phyloP scores from a whole-genome alignment of 2,888 invertebrate species.

The Philereme transversata region DNA sequence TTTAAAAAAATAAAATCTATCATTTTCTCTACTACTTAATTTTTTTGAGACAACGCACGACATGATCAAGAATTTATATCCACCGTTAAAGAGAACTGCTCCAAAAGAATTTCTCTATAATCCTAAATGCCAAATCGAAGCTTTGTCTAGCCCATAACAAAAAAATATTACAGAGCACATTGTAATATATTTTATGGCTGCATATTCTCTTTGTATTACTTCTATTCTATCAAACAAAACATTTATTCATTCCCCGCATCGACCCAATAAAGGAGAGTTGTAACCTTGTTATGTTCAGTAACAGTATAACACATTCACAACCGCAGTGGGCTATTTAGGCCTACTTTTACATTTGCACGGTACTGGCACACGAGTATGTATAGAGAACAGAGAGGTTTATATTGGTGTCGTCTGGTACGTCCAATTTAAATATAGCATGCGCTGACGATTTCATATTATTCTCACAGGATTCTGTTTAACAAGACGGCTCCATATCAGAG shows the following conservation, averaged over 20 bases:
- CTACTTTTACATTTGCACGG: slow-evolving; percentile 27
- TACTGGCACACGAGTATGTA: background rate
- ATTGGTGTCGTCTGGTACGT: too few species aligned
- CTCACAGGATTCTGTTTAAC: background rate
- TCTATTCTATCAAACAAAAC: slow-evolving; percentile 24
- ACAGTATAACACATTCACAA: slow-evolving; percentile 26
- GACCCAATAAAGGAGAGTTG: slow-evolving; percentile 27
- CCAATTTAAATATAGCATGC: background rate
- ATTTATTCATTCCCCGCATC: slow-evolving; percentile 24
- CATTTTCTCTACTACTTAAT: too few species aligned
- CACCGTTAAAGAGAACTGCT: too few species aligned
- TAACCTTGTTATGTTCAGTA: slow-evolving; percentile 28
- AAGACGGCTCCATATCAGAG: too few species aligned
- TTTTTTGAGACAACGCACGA: too few species aligned
- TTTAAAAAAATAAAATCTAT: too few species aligned
- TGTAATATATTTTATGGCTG: slow-evolving; percentile 5
- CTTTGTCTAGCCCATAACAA: background rate
- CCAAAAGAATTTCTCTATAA: background rate
- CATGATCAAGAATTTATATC: too few species aligned
- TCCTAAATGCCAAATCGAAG: background rate
- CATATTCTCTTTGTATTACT: slow-evolving; percentile 5
- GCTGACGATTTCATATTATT: background rate
- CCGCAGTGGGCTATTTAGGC: slow-evolving; percentile 27
- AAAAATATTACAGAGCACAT: background rate
- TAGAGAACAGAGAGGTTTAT: slow-evolving; percentile 11